Evolutionary conservation across 2,797 vertebrate species (phyloP).

Genomic region (Tapera naevia): DNA sequence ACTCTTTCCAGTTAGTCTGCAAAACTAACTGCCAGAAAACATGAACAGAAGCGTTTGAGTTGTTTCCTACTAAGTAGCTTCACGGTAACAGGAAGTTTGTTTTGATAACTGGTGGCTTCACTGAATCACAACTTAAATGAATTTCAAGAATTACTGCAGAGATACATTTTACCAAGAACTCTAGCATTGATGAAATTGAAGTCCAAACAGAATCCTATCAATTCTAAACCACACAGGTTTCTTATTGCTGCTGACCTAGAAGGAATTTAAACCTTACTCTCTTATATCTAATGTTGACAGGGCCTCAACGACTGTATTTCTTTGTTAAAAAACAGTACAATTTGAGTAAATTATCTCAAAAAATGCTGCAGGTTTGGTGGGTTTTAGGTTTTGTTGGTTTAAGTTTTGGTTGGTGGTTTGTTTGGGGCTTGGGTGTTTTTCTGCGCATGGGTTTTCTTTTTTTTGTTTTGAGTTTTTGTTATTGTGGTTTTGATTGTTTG

Average conservation of each 20-base stretch:
- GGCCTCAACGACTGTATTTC: neutral
- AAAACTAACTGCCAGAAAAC: neutral
- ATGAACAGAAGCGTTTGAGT: neutral
- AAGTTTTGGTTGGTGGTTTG: neutral
- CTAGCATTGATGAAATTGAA: neutral
- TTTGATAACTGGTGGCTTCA: neutral
- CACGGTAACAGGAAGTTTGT: neutral
- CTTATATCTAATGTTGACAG: neutral
- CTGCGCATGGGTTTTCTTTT: too few relatives aligned
- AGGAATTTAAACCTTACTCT: neutral
- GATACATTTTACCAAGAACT: slow-evolving; percentile 1
- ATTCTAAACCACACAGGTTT: neutral
- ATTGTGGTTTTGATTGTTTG: neutral
- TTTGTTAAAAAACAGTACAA: neutral
- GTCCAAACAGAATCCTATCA: neutral
- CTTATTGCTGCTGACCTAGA: neutral
- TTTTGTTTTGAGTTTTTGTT: too few relatives aligned
- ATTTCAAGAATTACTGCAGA: neutral
- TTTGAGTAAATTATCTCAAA: neutral
- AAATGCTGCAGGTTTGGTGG: neutral
- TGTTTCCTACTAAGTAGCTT: neutral
- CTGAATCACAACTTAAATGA: neutral
- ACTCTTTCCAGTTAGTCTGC: neutral
- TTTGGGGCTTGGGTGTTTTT: neutral
- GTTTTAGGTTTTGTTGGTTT: neutral